These are phyloP conservation scores for Bos javanicus DNA, from an alignment of 2,113 vertebrate genomes.

Conservation along the genomic window DNA sequence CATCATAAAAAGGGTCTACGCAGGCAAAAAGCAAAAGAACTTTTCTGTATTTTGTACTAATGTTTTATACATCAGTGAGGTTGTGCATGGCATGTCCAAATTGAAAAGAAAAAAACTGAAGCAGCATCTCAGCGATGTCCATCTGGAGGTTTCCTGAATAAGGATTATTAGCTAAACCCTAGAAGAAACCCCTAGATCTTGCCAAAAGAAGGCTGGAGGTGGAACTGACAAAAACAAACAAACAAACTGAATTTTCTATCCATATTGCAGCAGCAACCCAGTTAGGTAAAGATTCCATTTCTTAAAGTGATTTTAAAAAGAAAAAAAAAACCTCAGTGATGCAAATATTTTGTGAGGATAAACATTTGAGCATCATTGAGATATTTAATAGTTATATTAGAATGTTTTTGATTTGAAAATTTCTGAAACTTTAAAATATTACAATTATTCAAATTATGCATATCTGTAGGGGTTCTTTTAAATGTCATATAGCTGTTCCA, in stretches of 20 bases:
- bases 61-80: constrained; percentile 65
- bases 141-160: constrained; percentile 65
- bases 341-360: constrained; percentile 12
- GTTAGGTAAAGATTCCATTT: constrained; percentile 45
- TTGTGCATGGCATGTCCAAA: constrained; percentile 30
- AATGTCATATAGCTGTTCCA: constrained; percentile 2
- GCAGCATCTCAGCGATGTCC: constrained; percentile 42
- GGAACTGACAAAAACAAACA: constrained; percentile 29
- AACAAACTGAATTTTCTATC: constrained; percentile 51
- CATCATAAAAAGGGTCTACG: constrained; percentile 67
- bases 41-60: constrained; percentile 67
- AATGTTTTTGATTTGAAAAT: constrained; percentile 40
- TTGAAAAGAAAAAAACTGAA: constrained; percentile 23
- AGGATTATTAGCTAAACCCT: constrained; percentile 67
- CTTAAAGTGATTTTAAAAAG: constrained; percentile 50
- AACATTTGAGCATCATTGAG: constrained; percentile 46
- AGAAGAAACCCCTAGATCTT: constrained; percentile 30
- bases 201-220: constrained; percentile 7
- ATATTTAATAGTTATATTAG: constrained; percentile 53
- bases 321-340: not conserved
- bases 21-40: constrained; percentile 65
- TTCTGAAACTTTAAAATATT: constrained; percentile 48
- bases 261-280: constrained; percentile 35
- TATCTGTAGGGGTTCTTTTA: constrained; percentile 28
- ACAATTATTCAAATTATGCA: constrained; percentile 28